phyloP scores from a whole-genome alignment of 2,113 vertebrate genomes.

The Ploceus nigricollis region DNA sequence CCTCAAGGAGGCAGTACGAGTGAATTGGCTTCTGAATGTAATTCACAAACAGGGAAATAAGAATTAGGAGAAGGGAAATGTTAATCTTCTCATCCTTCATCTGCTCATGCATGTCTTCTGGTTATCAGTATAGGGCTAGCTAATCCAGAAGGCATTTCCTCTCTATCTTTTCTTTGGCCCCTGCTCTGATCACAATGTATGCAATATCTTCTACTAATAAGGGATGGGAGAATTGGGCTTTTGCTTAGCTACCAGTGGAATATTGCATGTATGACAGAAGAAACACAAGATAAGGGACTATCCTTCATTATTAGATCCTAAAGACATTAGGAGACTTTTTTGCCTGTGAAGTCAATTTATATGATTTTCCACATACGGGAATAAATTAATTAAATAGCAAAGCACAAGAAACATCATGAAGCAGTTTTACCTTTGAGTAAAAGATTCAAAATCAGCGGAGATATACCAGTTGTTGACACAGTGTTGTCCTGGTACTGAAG shows the following conservation, averaged over 20 bases:
- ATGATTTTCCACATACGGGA: background rate
- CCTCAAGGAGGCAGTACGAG: background rate
- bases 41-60: background rate
- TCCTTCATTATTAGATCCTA: background rate
- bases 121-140: background rate
- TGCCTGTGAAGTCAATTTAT: background rate
- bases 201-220: background rate
- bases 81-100: background rate
- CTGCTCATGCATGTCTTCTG: background rate
- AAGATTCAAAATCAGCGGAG: background rate
- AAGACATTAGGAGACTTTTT: background rate
- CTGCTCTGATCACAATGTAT: background rate
- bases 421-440: background rate
- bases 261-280: background rate
- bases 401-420: background rate
- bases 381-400: background rate
- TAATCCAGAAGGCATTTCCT: background rate
- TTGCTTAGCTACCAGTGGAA: background rate
- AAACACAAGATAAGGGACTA: background rate
- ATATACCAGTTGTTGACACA: background rate
- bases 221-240: background rate
- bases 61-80: background rate
- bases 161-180: background rate
- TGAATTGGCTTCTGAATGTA: background rate
- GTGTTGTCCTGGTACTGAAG: background rate